Evolutionary conservation across 2,113 vertebrate species (phyloP), one percentile per base, ranked within the genome.

Genomic region (Formicarius rufipectus): DNA sequence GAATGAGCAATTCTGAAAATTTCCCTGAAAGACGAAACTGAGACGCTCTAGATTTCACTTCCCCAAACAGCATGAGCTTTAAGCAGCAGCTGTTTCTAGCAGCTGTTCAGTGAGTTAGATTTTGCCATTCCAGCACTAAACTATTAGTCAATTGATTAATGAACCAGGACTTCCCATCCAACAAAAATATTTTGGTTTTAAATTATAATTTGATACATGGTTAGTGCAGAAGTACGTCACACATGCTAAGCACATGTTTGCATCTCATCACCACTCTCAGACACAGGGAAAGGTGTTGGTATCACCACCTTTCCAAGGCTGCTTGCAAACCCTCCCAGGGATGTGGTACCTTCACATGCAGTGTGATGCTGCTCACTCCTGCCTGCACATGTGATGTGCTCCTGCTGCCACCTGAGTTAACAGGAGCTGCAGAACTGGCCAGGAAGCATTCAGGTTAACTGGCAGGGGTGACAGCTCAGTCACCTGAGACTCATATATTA

Each of bases 131-230:
- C 63, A 66, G 80, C 66, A 56, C 66, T 71, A 44, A 88, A 76
- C 84, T 88, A 95, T 96, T 96, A 96, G 84, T 89, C 93, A 82
- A 92, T 92, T 94, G 94, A 97, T 96, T 96, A 94, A 97, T 89
- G 92, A 95, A 88, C 84, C 67, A 55, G 50, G 87, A 90, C 68
- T 96, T 76, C 88, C 69, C 83, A 90, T 92, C 91, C 93, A 95
- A 95, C 60, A 59, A 79, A 89, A 97, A 96, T 85, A 80, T 93
- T 93, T 96, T 67, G 66, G n/a, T 82, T 97, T 94, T 66, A 84
- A 94, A 94, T 89, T 94, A 81, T 82, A 83, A 93, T 91, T 93
- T 77, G 92, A 87, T 67, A 73, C 7, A 19, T 56, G 67, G 45
- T 66, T 97, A 92, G 58, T 25, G 31, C 40, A 83, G 91, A 92